A percentile compares a stretch with the other conserved stretches of the same genome.
Conservation (phyloP, 2,888 invertebrate genomes). For the Biston stratarius region DNA sequence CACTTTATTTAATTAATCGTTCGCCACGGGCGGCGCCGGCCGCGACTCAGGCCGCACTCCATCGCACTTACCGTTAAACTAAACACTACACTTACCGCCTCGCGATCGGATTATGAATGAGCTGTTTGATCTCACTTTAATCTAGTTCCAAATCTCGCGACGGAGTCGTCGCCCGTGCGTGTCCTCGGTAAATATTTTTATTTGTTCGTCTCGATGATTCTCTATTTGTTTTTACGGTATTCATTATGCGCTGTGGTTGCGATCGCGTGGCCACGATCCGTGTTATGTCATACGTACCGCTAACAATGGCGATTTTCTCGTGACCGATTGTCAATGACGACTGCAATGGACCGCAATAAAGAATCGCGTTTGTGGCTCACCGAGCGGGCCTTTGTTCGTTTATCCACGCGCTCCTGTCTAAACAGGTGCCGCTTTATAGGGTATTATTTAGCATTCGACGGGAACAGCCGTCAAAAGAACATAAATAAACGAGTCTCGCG, state of each 20-base stretch:
- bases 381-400: constrained; percentile 65
- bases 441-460: constrained; percentile 53
- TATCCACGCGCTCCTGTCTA: constrained; percentile 59
- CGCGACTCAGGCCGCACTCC: constrained; percentile 42
- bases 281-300: constrained; percentile 66
- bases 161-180: constrained; percentile 45
- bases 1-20: constrained; percentile 79
- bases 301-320: constrained; percentile 71
- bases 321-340: constrained; percentile 69
- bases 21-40: constrained; percentile 64
- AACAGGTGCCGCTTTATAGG: constrained; percentile 68
- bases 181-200: constrained; percentile 50
- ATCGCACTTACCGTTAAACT: constrained; percentile 59
- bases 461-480: constrained; percentile 48
- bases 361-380: constrained; percentile 64
- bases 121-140: constrained; percentile 62
- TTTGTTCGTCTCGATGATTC: constrained; percentile 53
- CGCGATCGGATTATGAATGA: constrained; percentile 74
- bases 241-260: constrained; percentile 48
- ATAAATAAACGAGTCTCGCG: constrained; percentile 45
- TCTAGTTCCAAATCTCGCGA: constrained; percentile 55
- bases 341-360: constrained; percentile 69
- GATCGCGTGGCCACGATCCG: constrained; percentile 63
- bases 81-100: constrained; percentile 59
- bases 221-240: constrained; percentile 62